These are phyloP conservation scores for Ceratitis capitata DNA, from an alignment of 1,140 invertebrate genomes.

Conservation along the genomic window DNA sequence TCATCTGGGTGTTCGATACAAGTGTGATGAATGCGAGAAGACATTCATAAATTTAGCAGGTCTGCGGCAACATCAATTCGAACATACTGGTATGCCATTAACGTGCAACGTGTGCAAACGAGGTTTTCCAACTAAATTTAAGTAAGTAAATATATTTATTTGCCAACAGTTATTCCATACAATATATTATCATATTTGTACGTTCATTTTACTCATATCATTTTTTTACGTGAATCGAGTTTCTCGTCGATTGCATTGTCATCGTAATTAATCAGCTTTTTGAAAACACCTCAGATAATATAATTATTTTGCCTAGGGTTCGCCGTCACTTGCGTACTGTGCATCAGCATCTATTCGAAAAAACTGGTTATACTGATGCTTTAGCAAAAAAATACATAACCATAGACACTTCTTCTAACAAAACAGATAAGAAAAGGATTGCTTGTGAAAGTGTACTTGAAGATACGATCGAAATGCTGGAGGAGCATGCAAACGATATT, in stretches of 20 bases:
- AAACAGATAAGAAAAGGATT: background rate
- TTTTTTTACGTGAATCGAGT: background rate
- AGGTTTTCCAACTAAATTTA: conserved; percentile 32
- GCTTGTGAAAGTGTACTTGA: background rate
- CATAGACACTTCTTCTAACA: background rate
- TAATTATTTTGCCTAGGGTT: background rate
- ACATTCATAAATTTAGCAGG: conserved; percentile 32
- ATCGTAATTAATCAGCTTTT: background rate
- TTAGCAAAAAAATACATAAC: background rate
- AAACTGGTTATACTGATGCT: background rate
- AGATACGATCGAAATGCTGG: background rate
- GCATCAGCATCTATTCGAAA: background rate
- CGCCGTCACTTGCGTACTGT: background rate
- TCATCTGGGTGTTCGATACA: conserved; percentile 22
- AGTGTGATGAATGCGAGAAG: conserved; percentile 36
- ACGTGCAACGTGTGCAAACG: conserved; percentile 32
- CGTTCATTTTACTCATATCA: no score
- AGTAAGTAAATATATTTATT: background rate
- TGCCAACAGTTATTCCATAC: background rate
- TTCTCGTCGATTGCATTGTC: background rate
- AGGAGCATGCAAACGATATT: conserved; percentile 6
- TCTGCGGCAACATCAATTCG: conserved; percentile 37
- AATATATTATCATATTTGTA: background rate
- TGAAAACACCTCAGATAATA: background rate
- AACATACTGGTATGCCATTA: conserved; percentile 35